These are phyloP conservation scores for Coregonus ussuriensis DNA, from an alignment of 2,797 vertebrate genomes.

Conservation along the genomic window DNA sequence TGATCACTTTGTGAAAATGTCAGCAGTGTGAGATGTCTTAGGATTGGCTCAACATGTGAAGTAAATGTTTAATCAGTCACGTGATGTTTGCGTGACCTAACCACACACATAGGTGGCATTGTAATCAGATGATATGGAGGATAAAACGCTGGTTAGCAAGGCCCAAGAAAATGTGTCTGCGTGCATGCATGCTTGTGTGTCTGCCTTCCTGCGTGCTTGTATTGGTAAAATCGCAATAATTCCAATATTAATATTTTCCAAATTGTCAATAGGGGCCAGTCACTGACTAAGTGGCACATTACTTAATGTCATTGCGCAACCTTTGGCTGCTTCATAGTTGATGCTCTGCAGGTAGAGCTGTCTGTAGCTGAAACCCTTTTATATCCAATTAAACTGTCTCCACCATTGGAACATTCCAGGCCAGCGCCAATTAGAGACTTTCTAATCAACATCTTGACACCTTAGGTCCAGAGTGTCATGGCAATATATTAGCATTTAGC, in stretches of 20 bases:
- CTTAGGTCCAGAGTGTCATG: slow-evolving; percentile 63
- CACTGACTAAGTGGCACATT: slow-evolving; percentile 18
- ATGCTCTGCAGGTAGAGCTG: slow-evolving; percentile 48
- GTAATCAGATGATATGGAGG: background rate
- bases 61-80: background rate
- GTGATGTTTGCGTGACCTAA: background rate
- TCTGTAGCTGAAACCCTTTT: slow-evolving; percentile 42
- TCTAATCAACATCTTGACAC: slow-evolving; percentile 69
- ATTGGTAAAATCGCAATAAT: background rate
- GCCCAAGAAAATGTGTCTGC: background rate
- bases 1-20: no score
- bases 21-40: no score
- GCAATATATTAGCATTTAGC: slow-evolving; percentile 69
- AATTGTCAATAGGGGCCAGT: slow-evolving; percentile 2
- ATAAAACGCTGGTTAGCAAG: background rate
- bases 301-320: slow-evolving; percentile 24
- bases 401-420: slow-evolving; percentile 58
- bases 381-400: slow-evolving; percentile 60
- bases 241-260: background rate
- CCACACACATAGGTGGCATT: background rate
- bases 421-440: slow-evolving; percentile 66
- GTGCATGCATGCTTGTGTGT: background rate
- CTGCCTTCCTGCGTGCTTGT: background rate
- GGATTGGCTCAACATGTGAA: background rate
- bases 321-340: slow-evolving; percentile 16